Percentiles rank a stretch among this genome's conserved stretches.
Conservation (phyloP, 2,113 vertebrate species). For the Chionomys nivalis region DNA sequence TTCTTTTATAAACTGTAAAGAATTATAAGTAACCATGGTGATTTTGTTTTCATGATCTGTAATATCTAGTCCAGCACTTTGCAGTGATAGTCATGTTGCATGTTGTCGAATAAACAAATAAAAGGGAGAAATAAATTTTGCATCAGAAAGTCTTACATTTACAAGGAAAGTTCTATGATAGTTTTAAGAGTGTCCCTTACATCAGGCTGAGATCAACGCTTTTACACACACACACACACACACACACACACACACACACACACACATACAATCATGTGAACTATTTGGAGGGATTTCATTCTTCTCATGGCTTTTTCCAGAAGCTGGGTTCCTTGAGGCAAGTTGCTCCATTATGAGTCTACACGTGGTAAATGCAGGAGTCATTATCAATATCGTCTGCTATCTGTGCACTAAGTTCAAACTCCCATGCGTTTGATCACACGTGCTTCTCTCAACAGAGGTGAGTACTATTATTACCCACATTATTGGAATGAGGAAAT, state of each 20-base stretch:
- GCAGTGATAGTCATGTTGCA: background rate
- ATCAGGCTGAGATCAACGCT: background rate
- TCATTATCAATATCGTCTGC: background rate
- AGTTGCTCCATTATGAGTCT: background rate
- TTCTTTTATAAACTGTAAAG: background rate
- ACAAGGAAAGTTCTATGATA: background rate
- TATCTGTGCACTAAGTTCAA: background rate
- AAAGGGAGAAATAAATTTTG: background rate
- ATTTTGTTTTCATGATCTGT: background rate
- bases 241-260: too few relatives aligned
- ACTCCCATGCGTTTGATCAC: background rate
- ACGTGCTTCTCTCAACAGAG: background rate
- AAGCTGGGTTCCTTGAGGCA: background rate
- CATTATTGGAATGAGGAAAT: constrained; percentile 20
- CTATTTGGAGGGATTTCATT: background rate
- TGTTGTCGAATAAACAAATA: background rate
- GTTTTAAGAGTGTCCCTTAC: background rate
- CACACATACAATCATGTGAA: background rate
- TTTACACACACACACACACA: background rate
- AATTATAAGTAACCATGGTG: background rate
- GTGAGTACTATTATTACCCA: background rate
- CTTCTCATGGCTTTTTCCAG: background rate
- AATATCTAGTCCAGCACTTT: background rate
- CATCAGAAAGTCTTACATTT: constrained; percentile 31
- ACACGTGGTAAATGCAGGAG: background rate